These are phyloP conservation scores for Drosophila flavopinicola DNA, from an alignment of 2,888 invertebrate species.

Conservation along the genomic window DNA sequence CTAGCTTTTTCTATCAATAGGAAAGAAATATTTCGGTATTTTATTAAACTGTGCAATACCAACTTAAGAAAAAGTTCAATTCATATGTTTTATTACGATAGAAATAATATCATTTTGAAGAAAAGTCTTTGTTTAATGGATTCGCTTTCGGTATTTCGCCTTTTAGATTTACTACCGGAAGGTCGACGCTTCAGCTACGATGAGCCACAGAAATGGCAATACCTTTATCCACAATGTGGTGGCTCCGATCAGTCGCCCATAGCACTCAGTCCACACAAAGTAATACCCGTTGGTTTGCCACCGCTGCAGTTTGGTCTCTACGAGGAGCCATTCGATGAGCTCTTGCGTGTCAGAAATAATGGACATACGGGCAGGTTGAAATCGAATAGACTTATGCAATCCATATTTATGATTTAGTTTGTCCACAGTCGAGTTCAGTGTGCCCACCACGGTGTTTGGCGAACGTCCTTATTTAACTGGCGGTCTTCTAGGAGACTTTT, in stretches of 20 bases:
- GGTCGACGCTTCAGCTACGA: slow-evolving; percentile 70
- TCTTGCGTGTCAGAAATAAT: slow-evolving; percentile 87
- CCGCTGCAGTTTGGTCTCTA: slow-evolving; percentile 88
- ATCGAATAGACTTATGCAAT: not conserved
- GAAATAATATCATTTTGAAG: too few species aligned
- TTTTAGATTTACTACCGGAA: slow-evolving; percentile 47
- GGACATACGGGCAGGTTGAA: slow-evolving; percentile 86
- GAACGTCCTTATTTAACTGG: slow-evolving; percentile 71
- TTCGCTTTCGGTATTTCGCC: too few species aligned
- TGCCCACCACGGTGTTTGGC: slow-evolving; percentile 68
- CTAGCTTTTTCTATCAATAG: too few species aligned
- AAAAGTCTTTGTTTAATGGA: too few species aligned
- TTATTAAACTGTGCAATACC: too few species aligned
- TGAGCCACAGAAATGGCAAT: slow-evolving; percentile 85
- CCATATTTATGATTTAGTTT: not conserved
- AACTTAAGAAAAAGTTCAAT: too few species aligned
- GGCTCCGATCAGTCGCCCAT: slow-evolving; percentile 88
- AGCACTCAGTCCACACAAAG: slow-evolving; percentile 62
- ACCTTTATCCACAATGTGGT: slow-evolving; percentile 87
- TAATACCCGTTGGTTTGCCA: slow-evolving; percentile 75
- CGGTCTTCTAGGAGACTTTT: slow-evolving; percentile 63
- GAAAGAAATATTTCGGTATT: too few species aligned
- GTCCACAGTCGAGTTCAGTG: slow-evolving; percentile 70
- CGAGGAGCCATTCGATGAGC: slow-evolving; percentile 87
- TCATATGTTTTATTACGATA: too few species aligned